These are phyloP conservation scores for Diarsia mendica DNA, from an alignment of 2,888 invertebrate species.

Conservation along the genomic window DNA sequence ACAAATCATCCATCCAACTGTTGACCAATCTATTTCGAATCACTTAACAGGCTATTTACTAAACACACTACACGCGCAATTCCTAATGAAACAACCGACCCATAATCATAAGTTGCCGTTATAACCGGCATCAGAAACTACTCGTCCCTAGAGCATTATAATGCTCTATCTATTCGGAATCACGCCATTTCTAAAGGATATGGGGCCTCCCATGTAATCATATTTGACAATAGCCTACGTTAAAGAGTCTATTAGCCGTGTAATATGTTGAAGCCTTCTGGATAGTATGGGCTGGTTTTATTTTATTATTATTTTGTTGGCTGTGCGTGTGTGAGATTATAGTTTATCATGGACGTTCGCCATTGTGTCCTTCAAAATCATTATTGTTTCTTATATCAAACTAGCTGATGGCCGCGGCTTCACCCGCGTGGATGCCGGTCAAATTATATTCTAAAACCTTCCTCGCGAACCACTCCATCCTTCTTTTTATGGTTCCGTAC, in stretches of 20 bases:
- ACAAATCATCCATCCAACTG: neutral
- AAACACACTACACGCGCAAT: conserved; percentile 26
- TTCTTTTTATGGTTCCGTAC: too few relatives aligned
- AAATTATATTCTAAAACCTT: too few relatives aligned
- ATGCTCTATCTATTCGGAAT: conserved; percentile 57
- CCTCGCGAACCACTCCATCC: too few relatives aligned
- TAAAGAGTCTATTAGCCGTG: conserved; percentile 34
- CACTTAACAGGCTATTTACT: neutral
- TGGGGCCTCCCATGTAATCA: conserved; percentile 38
- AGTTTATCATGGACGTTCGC: neutral
- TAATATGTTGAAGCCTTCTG: conserved; percentile 7
- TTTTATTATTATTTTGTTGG: neutral
- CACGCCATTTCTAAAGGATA: conserved; percentile 53
- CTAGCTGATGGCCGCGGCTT: too few relatives aligned
- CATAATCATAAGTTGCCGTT: conserved; percentile 56
- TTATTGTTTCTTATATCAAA: neutral
- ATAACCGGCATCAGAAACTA: conserved; percentile 49
- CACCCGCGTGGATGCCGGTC: too few relatives aligned
- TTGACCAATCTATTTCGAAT: neutral
- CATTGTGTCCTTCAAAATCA: neutral
- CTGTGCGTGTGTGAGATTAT: neutral
- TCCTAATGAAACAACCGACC: conserved; percentile 51
- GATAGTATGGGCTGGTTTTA: conserved; percentile 19
- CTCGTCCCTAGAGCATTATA: conserved; percentile 54
- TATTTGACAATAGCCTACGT: conserved; percentile 40